These are phyloP conservation scores for Trypoxylon attenuatum DNA, from an alignment of 2,888 invertebrate species.

Conservation along the genomic window DNA sequence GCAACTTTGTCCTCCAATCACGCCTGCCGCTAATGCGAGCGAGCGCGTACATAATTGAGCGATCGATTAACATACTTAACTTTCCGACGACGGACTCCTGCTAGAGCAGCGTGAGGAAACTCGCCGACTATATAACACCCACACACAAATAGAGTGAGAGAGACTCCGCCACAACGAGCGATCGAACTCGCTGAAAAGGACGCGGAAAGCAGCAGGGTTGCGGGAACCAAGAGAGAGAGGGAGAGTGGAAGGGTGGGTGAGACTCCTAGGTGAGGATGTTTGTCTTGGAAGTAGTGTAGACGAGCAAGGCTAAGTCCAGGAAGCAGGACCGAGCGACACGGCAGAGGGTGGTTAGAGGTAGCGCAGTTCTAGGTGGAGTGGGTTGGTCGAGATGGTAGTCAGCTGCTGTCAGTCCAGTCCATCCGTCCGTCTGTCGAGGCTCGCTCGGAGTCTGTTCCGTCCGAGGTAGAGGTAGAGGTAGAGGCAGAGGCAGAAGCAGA, in stretches of 20 bases:
- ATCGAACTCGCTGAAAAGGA: neutral
- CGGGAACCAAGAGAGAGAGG: neutral
- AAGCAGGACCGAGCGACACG: constrained; percentile 44
- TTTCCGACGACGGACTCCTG: constrained; percentile 25
- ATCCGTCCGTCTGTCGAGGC: constrained; percentile 45
- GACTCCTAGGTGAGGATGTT: constrained; percentile 41
- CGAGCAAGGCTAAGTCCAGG: constrained; percentile 49
- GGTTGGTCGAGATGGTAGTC: constrained; percentile 57
- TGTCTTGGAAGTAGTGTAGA: constrained; percentile 49
- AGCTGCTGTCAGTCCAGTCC: constrained; percentile 67
- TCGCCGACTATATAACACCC: too few species aligned
- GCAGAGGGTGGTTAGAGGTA: constrained; percentile 28
- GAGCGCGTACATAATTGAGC: neutral
- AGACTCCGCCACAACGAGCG: neutral
- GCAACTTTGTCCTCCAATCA: constrained; percentile 14
- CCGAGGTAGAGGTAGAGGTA: constrained; percentile 53
- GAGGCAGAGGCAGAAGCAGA: too few species aligned
- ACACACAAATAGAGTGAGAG: too few species aligned
- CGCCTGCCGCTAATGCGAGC: constrained; percentile 12
- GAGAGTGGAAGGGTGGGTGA: neutral
- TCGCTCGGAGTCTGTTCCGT: constrained; percentile 49
- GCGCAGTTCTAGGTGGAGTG: constrained; percentile 13
- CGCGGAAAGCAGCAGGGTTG: neutral
- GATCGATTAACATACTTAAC: constrained; percentile 40
- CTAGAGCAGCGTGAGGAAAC: constrained; percentile 9